Conservation (phyloP, 2,797 vertebrate genomes). For the Hybognathus amarus region DNA sequence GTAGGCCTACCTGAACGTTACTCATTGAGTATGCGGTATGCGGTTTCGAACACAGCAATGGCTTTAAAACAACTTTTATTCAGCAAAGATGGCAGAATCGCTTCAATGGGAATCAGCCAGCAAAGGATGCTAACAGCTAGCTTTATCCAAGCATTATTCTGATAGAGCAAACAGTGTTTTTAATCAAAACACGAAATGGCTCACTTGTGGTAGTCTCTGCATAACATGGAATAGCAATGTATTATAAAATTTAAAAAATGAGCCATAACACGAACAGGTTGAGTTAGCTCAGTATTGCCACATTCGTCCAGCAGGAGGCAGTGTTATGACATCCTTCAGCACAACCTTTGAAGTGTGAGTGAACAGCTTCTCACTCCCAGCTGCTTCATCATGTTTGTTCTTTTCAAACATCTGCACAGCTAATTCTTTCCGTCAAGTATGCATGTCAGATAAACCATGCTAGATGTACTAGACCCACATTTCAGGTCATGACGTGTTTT, state of each 20-base stretch:
- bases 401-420: constrained; percentile 13
- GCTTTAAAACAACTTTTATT: neutral
- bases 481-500: neutral
- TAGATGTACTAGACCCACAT: neutral
- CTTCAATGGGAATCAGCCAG: neutral
- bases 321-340: constrained; percentile 32
- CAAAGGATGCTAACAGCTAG: neutral
- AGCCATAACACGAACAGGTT: neutral
- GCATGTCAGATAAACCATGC: neutral
- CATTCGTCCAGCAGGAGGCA: constrained; percentile 55
- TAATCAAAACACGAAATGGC: neutral
- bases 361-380: constrained; percentile 13
- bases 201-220: neutral
- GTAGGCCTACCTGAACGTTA: too few species aligned
- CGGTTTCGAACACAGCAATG: too few species aligned
- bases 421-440: neutral
- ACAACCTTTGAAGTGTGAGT: constrained; percentile 18
- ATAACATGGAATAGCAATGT: neutral
- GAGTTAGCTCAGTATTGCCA: neutral
- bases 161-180: constrained; percentile 8
- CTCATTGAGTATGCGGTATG: too few species aligned
- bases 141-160: neutral
- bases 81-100: neutral
- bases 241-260: neutral
- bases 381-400: constrained; percentile 38